These are phyloP conservation scores for Trissoscelio sp. DNA, from an alignment of 2,888 invertebrate species.

Conservation along the genomic window DNA sequence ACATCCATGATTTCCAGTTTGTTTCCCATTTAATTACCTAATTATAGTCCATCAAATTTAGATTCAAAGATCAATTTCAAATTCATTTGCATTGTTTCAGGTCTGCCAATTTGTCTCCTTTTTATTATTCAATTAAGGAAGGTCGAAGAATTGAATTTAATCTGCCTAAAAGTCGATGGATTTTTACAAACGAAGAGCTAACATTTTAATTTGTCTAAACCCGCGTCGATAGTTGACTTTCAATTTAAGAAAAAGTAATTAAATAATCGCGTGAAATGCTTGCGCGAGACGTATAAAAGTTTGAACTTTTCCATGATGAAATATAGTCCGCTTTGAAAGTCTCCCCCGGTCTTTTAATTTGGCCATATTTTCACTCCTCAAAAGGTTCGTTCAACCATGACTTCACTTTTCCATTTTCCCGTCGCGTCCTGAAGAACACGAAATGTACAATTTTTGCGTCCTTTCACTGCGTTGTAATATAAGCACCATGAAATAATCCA, in stretches of 20 bases:
- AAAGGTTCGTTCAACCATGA: constrained; percentile 59
- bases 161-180: too few species aligned
- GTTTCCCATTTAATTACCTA: background rate
- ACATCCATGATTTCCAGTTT: background rate
- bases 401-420: constrained; percentile 52
- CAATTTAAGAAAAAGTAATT: constrained; percentile 30
- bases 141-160: too few species aligned
- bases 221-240: constrained; percentile 35
- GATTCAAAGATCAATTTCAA: background rate
- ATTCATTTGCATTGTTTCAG: too few species aligned
- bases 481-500: constrained; percentile 58
- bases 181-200: too few species aligned
- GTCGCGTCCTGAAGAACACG: constrained; percentile 30
- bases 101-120: too few species aligned
- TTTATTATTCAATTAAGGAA: too few species aligned
- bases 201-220: background rate
- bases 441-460: constrained; percentile 55
- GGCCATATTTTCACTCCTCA: constrained; percentile 60
- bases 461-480: constrained; percentile 54
- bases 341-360: constrained; percentile 59
- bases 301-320: constrained; percentile 47
- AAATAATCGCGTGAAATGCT: constrained; percentile 27
- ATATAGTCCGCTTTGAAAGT: constrained; percentile 52
- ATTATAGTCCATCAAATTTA: background rate
- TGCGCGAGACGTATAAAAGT: constrained; percentile 47